Evolutionary conservation across 2,888 invertebrate genomes (phyloP), one percentile per base, ranked within the genome.

Genomic region (Drosophila falleni): DNA sequence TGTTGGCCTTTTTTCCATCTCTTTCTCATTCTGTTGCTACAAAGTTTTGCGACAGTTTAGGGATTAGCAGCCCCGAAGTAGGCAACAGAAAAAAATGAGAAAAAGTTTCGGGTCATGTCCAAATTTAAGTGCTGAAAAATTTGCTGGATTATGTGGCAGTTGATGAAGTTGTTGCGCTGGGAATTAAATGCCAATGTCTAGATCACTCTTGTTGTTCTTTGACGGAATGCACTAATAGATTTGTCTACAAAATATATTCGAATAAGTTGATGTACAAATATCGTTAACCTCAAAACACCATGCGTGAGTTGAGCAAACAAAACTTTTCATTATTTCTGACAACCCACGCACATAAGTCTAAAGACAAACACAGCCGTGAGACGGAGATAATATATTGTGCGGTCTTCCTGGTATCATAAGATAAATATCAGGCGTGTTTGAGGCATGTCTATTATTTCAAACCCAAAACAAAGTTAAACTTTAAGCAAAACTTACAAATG

Each of bases 1-100:
- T 72, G 75, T 69, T 78, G 74, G 81, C 74, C 81, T 79, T 83
- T 85, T 74, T 77, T 59, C 62, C 50, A 35, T 44, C 35, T 19
- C n/a, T 19, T 16, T 37, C 37, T 51, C 29, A 8, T 29, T 31
- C 31, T 31, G 65, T 67, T 67, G 62, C 62, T 42, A 55, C 68
- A 86, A 86, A 87, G 75, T 86, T 86, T 85, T 81, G 86, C 85
- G 86, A 87, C 86, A 86, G 85, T 87, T 86, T 86, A 87, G 80
- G 87, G 86, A 86, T 86, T 86, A 87, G 78, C 84, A 76, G 76
- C 60, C 68, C 78, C 64, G 74, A 73, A 81, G 81, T 76, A 82
- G 82, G 77, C 82, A 70, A 82, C 61, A 11, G 3, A 31, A 49
- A 59, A 31, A 31, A 53, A 41, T 49, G 46, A 46, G n/a, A 37